These are phyloP conservation scores for Elephantulus edwardii DNA, from an alignment of 2,113 vertebrate genomes.

Conservation along the genomic window DNA sequence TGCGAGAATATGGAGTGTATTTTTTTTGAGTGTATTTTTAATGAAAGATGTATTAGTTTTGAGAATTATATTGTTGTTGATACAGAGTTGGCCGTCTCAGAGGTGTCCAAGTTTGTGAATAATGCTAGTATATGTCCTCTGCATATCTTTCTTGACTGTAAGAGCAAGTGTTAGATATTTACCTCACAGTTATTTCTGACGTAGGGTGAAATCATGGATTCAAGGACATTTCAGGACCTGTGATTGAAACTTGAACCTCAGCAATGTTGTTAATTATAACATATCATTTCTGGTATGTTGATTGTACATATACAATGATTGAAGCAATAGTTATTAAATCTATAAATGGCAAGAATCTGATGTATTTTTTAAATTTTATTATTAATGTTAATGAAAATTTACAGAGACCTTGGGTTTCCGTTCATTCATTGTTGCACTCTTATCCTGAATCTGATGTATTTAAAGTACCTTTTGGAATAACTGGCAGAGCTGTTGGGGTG, in stretches of 20 bases:
- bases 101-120: not conserved
- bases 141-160: not conserved
- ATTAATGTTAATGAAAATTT: no score
- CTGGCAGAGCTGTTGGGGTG: no score
- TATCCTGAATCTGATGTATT: no score
- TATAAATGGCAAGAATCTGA: not conserved
- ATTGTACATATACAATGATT: not conserved
- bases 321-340: not conserved
- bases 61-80: not conserved
- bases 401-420: no score
- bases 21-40: not conserved
- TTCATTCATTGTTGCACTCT: no score
- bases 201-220: constrained; percentile 11
- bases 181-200: not conserved
- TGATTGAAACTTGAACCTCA: not conserved
- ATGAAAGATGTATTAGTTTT: not conserved
- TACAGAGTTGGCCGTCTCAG: not conserved
- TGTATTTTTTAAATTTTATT: not conserved
- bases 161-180: not conserved
- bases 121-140: not conserved
- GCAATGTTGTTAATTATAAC: not conserved
- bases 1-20: not conserved
- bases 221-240: not conserved
- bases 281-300: not conserved
- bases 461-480: no score